Percentiles rank a stretch among this genome's conserved stretches.
Evolutionary conservation across 1,140 invertebrate genomes (phyloP).

Genomic region (Listronotus bonariensis): DNA sequence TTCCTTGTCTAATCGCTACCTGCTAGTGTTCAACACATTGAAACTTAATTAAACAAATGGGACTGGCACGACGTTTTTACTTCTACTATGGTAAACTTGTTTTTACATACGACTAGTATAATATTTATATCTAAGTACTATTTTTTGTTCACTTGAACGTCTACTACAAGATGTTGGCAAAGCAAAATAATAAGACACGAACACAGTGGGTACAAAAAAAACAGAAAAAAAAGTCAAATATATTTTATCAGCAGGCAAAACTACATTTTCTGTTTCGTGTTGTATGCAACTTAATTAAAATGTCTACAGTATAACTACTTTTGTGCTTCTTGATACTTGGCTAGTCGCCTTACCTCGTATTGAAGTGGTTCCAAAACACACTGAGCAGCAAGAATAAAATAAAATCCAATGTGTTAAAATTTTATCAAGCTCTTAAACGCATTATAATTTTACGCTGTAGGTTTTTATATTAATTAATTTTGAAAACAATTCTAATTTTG

Average conservation of each 20-base stretch:
- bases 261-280: neutral
- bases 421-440: conserved; percentile 1
- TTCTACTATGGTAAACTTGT: no score
- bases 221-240: conserved; percentile 13
- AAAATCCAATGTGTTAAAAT: conserved; percentile 39
- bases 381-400: conserved; percentile 76
- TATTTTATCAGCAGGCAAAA: neutral
- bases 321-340: conserved; percentile 26
- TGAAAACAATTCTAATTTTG: neutral
- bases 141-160: neutral
- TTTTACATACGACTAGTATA: no score
- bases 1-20: no score
- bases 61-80: no score
- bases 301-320: conserved; percentile 10
- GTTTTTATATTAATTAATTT: neutral
- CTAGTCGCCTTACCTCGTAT: conserved; percentile 84
- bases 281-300: conserved; percentile 14
- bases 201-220: conserved; percentile 36
- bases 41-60: no score
- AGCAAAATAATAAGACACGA: conserved; percentile 35
- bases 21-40: no score
- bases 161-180: conserved; percentile 11
- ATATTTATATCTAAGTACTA: no score
- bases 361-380: conserved; percentile 98
- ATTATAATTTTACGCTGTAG: neutral